A percentile compares a stretch with the other conserved stretches of the same genome.
phyloP scores from a whole-genome alignment of 2,113 vertebrate species.

The Leiothrix lutea region DNA sequence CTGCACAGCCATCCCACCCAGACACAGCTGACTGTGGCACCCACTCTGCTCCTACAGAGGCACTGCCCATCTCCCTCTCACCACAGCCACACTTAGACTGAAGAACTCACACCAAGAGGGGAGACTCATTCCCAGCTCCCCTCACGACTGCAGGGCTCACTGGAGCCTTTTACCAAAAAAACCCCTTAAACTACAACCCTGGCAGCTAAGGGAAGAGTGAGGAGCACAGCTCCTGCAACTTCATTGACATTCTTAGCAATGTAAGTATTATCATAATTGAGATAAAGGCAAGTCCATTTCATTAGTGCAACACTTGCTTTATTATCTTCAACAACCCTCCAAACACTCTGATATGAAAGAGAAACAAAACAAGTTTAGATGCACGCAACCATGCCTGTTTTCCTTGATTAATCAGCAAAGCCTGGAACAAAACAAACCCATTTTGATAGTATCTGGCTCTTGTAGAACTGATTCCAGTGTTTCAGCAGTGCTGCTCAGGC shows the following conservation, averaged over 20 bases:
- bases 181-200: background rate
- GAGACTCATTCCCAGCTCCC: background rate
- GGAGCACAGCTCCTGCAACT: background rate
- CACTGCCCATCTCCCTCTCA: background rate
- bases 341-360: background rate
- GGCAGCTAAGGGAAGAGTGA: background rate
- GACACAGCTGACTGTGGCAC: background rate
- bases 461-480: background rate
- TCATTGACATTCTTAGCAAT: background rate
- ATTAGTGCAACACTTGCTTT: background rate
- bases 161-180: background rate
- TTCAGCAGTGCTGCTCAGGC: background rate
- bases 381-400: background rate
- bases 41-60: background rate
- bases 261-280: rapidly evolving
- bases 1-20: rapidly evolving
- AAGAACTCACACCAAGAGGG: background rate
- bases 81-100: rapidly evolving
- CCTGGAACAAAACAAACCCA: background rate
- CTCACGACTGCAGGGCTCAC: background rate
- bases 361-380: background rate
- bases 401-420: background rate
- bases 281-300: background rate
- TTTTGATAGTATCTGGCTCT: background rate
- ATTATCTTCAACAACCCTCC: background rate